These are phyloP conservation scores for Ips nitidus DNA, from an alignment of 1,140 invertebrate genomes.

Conservation along the genomic window DNA sequence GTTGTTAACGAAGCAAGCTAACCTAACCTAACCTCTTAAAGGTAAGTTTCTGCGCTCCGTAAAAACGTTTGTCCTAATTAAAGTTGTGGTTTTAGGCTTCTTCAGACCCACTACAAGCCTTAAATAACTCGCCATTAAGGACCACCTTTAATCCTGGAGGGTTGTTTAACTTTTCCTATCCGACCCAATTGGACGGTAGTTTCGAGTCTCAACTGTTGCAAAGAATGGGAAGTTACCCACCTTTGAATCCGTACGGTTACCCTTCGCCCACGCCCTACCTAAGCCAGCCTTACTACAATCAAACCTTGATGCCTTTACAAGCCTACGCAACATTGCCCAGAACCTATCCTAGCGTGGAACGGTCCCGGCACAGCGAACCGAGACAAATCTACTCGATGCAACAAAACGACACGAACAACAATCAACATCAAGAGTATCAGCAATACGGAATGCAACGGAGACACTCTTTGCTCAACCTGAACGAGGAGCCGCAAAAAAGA, in stretches of 20 bases:
- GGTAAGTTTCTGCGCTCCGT: too few relatives aligned
- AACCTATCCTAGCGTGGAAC: slow-evolving; percentile 41
- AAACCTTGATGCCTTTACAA: slow-evolving; percentile 46
- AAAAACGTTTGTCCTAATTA: too few relatives aligned
- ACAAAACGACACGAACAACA: slow-evolving; percentile 39
- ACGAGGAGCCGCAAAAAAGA: slow-evolving; percentile 1
- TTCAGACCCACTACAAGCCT: too few relatives aligned
- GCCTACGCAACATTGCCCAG: slow-evolving; percentile 44
- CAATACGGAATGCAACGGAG: slow-evolving; percentile 18
- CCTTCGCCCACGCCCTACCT: slow-evolving; percentile 39
- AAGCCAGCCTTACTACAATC: slow-evolving; percentile 32
- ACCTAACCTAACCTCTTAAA: too few relatives aligned
- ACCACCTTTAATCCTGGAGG: slow-evolving; percentile 40
- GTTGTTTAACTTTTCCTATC: slow-evolving; percentile 46
- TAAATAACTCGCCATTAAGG: slow-evolving; percentile 38
- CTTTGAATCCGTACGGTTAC: slow-evolving; percentile 36
- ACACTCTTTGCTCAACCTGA: slow-evolving; percentile 20
- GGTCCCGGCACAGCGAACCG: slow-evolving; percentile 44
- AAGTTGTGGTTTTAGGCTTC: too few relatives aligned
- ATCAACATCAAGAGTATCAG: slow-evolving; percentile 33
- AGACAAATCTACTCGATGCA: slow-evolving; percentile 28
- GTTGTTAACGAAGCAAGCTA: too few relatives aligned
- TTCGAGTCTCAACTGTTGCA: slow-evolving; percentile 48
- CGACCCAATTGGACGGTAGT: slow-evolving; percentile 34
- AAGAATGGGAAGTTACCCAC: slow-evolving; percentile 41